Evolutionary conservation across 2,888 invertebrate genomes (phyloP), one percentile per base, ranked within the genome.

Genomic region (Cephus pygmeus): DNA sequence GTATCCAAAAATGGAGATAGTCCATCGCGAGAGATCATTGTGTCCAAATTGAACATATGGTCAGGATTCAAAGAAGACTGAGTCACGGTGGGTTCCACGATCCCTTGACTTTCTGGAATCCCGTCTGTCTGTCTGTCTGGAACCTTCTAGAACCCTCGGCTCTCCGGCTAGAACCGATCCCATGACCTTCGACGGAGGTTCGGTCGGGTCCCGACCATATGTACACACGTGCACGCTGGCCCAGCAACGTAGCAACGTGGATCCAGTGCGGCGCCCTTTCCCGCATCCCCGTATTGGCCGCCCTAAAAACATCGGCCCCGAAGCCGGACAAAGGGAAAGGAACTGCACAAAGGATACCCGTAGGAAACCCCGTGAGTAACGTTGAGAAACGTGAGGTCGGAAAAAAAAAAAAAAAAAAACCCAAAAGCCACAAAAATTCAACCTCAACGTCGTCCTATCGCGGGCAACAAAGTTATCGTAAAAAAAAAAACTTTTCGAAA

Each of bases 271-370:
- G 12, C 12, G 74, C 35, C 35, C 35, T 34, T 73, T 34, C 74
- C 23, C 36, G n/a, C n/a, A 35, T 30, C 35, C 74, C 34, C 79
- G 78, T 83, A 83, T 78, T 76, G 81, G 77, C 83, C 84, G 78
- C 69, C 79, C 82, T 77, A 74, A 85, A 84, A 84, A 85, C 85
- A 82, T 85, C 80, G 80, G 80, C 80, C 81, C 75, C 35, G 78
- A 71, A 31, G 31, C 79, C 80, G 69, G 79, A 85, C 85, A 85
- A 85, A 83, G 82, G 85, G 35, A 74, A 34, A 74, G 36, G 23
- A 35, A 35, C 74, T 34, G 36, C 74, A 35, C 34, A 74, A 74
- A 74, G 36, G 36, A 33, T 74, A 30, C 33, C 30, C 30, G 23
- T 3, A 34, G 30, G 30, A 23, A 34, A 23, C 6, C 56, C 56